Evolutionary conservation across 2,797 vertebrate species (phyloP), one percentile per base, ranked within the genome.

Genomic region (Falco concolor): DNA sequence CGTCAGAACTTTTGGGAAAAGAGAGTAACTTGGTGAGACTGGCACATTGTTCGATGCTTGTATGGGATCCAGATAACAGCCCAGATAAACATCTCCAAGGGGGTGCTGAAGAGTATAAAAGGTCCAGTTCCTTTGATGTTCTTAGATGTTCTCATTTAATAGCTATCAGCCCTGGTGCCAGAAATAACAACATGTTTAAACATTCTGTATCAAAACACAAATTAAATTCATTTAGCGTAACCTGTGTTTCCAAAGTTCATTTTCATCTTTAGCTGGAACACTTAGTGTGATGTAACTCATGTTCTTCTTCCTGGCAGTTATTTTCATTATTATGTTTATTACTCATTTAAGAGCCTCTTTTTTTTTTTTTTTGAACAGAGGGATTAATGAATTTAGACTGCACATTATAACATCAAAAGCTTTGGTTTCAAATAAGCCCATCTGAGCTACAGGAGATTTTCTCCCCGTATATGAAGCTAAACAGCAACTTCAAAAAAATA

Each of bases 11-110:
- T 97, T 94, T 72, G 95, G 86, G 95, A 94, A 94, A 96, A 97
- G 97, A 98, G 96, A 97, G 82, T 36, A 95, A 97, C 96, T 97
- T 97, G 96, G 96, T 96, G 96, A 98, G 97, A 98, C 95, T 97
- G 94, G 89, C 96, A 97, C 88, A 95, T 97, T 98, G 96, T 98
- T 98, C 97, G 87, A 94, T 97, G 97, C 97, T 98, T 94, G 96
- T 97, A 98, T 97, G 94, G 96, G 92, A 98, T 98, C 95, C 94
- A 98, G 97, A 98, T 97, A 98, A 98, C 96, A 98, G 97, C 96
- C 97, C 97, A 98, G 97, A 98, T 97, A 98, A 98, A 98, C 97
- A 98, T 98, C 98, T 98, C 96, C 96, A 97, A 95, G 97, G 92
- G 97, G 97, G 97, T 98, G 97, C 97, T 95, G 94, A 98, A 94